Evolutionary conservation across 2,113 vertebrate genomes (phyloP), one percentile per base, ranked within the genome.

Genomic region (Peromyscus leucopus): DNA sequence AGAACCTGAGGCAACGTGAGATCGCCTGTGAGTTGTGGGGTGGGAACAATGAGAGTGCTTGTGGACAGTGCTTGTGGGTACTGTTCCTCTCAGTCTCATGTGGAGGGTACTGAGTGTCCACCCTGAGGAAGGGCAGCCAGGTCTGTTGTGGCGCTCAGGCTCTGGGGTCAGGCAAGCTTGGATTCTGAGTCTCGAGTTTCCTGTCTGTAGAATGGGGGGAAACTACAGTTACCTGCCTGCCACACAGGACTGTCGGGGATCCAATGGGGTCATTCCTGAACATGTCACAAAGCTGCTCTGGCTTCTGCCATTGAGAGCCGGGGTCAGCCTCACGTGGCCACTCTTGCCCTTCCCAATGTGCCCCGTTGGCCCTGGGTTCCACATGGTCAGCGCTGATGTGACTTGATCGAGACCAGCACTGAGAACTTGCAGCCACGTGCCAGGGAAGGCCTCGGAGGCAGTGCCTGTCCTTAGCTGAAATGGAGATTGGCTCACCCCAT

Each of bases 1-100:
- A 98, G 95, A 99, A 99, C 59, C 98, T 99, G 36, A 99, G 99
- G 92, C 99, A 98, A 87, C 99, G 97, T n/a, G 99, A 99, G 13
- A 99, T 99, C 65, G 99, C 99, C 82, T 98, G 99, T 99, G 90
- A 98, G 99, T 98, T 71, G n/a, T 1, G 4, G 55, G 21, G 13
- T 2, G 2, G 75, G 84, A 16, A 10, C 1, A 8, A 26, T 0
- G 0, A 22, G 67, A 11, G 13, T 2, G 2, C 67, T 2, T 16
- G 12, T 78, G 61, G 72, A 11, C 13, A 12, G 19, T 12, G 28
- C 48, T 24, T 4, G 7, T 8, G 31, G 21, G 9, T 16, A 33
- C n/a, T 2, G 19, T 55, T 21, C 2, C 42, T 84, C 36, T 39
- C 22, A n/a, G 86, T 69, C 67, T 28, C 21, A 0, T 0, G 13